Percentiles rank a stretch among this genome's conserved stretches.
Conservation (phyloP, 2,113 vertebrate genomes). For the Pontoporia blainvillei region DNA sequence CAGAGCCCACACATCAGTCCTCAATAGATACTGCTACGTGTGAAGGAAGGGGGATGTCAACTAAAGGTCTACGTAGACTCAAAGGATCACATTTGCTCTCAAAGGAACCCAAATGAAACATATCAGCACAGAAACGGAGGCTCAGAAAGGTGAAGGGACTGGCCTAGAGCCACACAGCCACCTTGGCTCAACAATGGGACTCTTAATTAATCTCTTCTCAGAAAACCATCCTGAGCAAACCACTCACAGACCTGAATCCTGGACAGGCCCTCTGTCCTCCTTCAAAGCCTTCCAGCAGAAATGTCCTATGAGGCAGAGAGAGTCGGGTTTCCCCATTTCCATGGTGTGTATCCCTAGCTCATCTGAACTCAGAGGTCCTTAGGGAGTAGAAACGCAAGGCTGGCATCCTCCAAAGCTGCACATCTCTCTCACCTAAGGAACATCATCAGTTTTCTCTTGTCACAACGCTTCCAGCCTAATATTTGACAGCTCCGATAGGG, state of each 20-base stretch:
- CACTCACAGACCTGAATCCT: not conserved
- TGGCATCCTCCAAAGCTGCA: conserved; percentile 71
- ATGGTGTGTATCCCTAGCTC: conserved; percentile 26
- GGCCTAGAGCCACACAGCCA: not conserved
- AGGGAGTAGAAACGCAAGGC: conserved; percentile 69
- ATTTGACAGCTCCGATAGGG: conserved; percentile 86
- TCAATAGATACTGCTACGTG: not conserved
- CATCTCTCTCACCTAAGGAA: conserved; percentile 81
- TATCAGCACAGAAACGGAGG: not conserved
- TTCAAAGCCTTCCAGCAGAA: not conserved
- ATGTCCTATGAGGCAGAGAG: not conserved
- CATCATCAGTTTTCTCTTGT: conserved; percentile 81
- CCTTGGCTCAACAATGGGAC: not conserved
- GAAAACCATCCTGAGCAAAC: not conserved
- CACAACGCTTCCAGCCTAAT: conserved; percentile 81
- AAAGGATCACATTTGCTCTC: not conserved
- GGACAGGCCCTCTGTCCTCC: not conserved
- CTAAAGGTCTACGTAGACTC: not conserved
- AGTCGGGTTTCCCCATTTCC: not conserved
- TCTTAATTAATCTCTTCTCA: not conserved
- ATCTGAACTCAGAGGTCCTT: conserved; percentile 48
- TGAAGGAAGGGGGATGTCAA: not conserved
- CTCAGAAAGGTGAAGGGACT: not conserved
- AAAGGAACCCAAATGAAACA: not conserved
- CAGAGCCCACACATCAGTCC: not conserved